Evolutionary conservation across 2,113 vertebrate genomes (phyloP).

Genomic region (Corythornis cristatus): DNA sequence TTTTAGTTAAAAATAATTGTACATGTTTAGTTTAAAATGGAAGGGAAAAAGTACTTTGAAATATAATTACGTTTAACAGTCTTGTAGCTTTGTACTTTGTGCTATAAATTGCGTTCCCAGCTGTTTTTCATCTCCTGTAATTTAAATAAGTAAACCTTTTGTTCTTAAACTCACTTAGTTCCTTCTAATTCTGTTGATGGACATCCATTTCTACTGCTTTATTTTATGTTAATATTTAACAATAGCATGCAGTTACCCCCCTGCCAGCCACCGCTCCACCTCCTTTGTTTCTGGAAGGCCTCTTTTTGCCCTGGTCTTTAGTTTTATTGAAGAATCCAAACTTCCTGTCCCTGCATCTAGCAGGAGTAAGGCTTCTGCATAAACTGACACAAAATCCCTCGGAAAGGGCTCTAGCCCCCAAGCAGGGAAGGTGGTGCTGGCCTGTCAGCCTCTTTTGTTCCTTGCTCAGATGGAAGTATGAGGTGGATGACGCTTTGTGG

Average conservation of each 20-base stretch:
- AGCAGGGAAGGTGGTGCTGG: slow-evolving; percentile 83
- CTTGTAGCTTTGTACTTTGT: slow-evolving; percentile 67
- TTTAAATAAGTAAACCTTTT: slow-evolving; percentile 85
- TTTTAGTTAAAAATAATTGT: slow-evolving; percentile 68
- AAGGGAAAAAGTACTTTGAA: slow-evolving; percentile 65
- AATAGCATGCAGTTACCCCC: slow-evolving; percentile 81
- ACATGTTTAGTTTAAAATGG: slow-evolving; percentile 59
- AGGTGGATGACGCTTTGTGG: slow-evolving; percentile 87
- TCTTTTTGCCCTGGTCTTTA: slow-evolving; percentile 72
- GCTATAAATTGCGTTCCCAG: slow-evolving; percentile 76
- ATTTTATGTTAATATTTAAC: slow-evolving; percentile 84
- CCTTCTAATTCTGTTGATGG: slow-evolving; percentile 83
- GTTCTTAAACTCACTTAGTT: slow-evolving; percentile 81
- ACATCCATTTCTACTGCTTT: slow-evolving; percentile 80
- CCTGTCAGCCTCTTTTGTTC: slow-evolving; percentile 83
- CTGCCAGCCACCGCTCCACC: slow-evolving; percentile 70
- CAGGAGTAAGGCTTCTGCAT: slow-evolving; percentile 76
- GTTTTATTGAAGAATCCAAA: slow-evolving; percentile 75
- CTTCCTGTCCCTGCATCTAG: slow-evolving; percentile 75
- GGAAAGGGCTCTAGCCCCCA: slow-evolving; percentile 74
- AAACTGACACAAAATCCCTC: slow-evolving; percentile 70
- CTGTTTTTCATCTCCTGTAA: slow-evolving; percentile 79
- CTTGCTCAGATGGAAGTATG: slow-evolving; percentile 87
- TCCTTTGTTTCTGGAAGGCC: slow-evolving; percentile 75
- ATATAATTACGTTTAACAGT: slow-evolving; percentile 72